Conservation (phyloP, 2,888 invertebrate genomes). For the Ennomos fuscantarius region DNA sequence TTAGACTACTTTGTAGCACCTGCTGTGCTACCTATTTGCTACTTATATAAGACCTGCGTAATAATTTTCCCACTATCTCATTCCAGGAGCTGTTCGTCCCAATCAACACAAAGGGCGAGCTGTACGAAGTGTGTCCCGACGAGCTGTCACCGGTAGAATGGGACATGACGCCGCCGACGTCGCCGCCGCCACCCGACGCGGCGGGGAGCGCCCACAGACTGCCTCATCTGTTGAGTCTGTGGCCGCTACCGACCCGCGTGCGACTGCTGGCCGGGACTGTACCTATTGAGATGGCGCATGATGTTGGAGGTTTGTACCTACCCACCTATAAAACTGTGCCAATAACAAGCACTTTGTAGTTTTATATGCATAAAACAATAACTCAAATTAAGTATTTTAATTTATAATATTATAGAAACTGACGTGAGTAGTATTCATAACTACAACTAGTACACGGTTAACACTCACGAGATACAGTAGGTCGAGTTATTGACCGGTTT, state of each 20-base stretch:
- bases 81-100: conserved; percentile 90
- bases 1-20: too few species aligned
- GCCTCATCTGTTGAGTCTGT: conserved; percentile 84
- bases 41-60: background rate
- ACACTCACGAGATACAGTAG: too few species aligned
- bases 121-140: conserved; percentile 87
- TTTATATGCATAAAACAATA: too few species aligned
- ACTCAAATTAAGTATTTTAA: too few species aligned
- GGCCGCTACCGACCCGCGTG: conserved; percentile 85
- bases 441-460: too few species aligned
- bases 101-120: conserved; percentile 90
- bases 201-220: conserved; percentile 83
- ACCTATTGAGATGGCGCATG: conserved; percentile 85
- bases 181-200: conserved; percentile 74
- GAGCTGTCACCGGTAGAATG: conserved; percentile 83
- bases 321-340: too few species aligned
- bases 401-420: too few species aligned
- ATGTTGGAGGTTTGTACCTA: conserved; percentile 86
- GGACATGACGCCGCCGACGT: conserved; percentile 76
- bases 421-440: too few species aligned
- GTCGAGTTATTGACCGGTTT: too few species aligned
- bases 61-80: conserved; percentile 7
- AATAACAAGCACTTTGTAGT: too few species aligned
- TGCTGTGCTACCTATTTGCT: conserved; percentile 12
- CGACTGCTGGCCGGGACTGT: conserved; percentile 86